These are phyloP conservation scores for Crepidodera aurea DNA, from an alignment of 2,888 invertebrate genomes.

Conservation along the genomic window DNA sequence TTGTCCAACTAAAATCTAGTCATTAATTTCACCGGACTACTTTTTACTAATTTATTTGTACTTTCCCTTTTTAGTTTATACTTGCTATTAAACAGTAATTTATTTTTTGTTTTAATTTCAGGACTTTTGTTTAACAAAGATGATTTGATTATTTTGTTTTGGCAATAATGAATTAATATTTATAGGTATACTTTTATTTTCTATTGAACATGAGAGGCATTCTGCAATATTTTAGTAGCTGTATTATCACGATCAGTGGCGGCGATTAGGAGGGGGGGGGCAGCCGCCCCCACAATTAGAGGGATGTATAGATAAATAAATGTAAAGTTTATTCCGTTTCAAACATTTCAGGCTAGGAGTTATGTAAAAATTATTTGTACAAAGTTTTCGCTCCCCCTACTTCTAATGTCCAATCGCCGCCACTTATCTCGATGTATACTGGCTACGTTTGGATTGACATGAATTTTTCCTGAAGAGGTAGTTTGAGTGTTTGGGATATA, in stretches of 20 bases:
- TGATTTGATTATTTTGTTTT: conserved; percentile 37
- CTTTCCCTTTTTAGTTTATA: conserved; percentile 21
- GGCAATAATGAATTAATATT: conserved; percentile 1
- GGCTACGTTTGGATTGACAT: conserved; percentile 62
- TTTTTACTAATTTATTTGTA: background rate
- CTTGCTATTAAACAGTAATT: conserved; percentile 12
- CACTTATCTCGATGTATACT: conserved; percentile 51
- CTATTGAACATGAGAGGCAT: conserved; percentile 5
- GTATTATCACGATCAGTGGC: too few species aligned
- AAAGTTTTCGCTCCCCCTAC: too few species aligned
- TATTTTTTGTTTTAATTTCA: conserved; percentile 5
- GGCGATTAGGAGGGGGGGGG: too few species aligned
- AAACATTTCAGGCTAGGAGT: too few species aligned
- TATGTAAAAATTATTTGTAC: too few species aligned
- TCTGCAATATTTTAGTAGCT: conserved; percentile 43
- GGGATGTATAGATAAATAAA: too few species aligned
- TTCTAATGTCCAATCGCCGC: too few species aligned
- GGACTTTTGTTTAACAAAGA: conserved; percentile 8
- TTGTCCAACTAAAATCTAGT: conserved; percentile 46
- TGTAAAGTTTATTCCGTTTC: too few species aligned
- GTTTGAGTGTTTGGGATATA: conserved; percentile 45
- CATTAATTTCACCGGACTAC: background rate
- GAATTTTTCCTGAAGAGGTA: conserved; percentile 49
- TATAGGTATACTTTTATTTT: background rate
- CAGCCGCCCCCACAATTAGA: too few species aligned